Evolutionary conservation across 2,797 vertebrate genomes (phyloP), one percentile per base, ranked within the genome.

Genomic region (Alca torda): DNA sequence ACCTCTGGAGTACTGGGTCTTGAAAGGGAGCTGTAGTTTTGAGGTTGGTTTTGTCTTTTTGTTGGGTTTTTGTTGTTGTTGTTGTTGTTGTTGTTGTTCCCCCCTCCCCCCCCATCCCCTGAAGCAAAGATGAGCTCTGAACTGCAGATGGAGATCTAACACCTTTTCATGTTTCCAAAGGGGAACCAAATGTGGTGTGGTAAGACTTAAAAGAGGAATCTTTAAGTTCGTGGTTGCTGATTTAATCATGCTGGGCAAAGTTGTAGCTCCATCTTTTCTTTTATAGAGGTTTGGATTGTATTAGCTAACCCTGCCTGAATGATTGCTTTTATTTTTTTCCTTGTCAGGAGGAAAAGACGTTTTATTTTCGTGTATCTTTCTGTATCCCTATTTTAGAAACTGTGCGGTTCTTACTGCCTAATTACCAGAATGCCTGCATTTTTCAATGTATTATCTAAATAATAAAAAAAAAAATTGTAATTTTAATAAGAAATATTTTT

Each of bases 191-290:
- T 87, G 59, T 82, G 93, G 39, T 63, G 45, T 79, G 74, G 87
- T 95, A 56, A 86, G 48, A 88, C 82, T 87, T 94, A 43, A 91
- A 95, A 90, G 91, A 60, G 13, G 37, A 95, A 60, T 90, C 20
- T 82, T 83, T 91, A 46, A 31, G 45, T 82, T 83, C 90, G 88
- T 89, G 93, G 96, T 92, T 87, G 41, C 30, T 90, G 84, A 83
- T 89, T 86, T 89, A 91, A 84, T 94, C 51, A 68, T 69, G 33
- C 23, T 94, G 53, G 68, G 25, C 46, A 70, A 91, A 93, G 67
- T 61, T 3, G 5, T 81, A 89, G 78, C 69, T 94, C 50, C 39
- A 25, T 86, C 31, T 84, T 91, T 89, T 95, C 50, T 85, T 93
- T 88, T 80, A 18, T 33, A 51, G 60, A 67, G 39, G 13, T 20